Evolutionary conservation across 2,888 invertebrate genomes (phyloP).

Genomic region (Hyles lineata): DNA sequence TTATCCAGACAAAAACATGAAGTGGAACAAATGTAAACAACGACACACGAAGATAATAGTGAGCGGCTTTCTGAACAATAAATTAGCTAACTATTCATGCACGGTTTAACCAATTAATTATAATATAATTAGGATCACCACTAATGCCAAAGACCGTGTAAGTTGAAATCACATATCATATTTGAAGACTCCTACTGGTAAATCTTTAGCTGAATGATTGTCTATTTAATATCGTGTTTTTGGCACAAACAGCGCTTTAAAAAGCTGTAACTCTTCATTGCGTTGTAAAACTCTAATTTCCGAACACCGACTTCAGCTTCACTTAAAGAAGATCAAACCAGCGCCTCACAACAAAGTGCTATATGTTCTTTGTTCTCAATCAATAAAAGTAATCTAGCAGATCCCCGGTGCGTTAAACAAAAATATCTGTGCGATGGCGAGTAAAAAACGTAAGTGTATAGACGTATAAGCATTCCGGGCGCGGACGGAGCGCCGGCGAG

Average conservation of each 20-base stretch:
- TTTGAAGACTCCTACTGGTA: too few relatives aligned
- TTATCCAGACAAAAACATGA: too few relatives aligned
- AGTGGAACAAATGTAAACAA: too few relatives aligned
- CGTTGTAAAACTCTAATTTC: neutral
- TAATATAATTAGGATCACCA: too few relatives aligned
- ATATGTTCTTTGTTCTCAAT: constrained; percentile 20
- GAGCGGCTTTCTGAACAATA: too few relatives aligned
- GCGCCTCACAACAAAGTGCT: constrained; percentile 1
- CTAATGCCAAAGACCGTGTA: too few relatives aligned
- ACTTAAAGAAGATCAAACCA: constrained; percentile 23
- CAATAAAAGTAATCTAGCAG: constrained; percentile 11
- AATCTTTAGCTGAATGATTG: too few relatives aligned
- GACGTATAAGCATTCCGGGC: constrained; percentile 5
- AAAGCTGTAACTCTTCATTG: neutral
- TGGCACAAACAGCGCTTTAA: neutral
- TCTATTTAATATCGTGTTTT: too few relatives aligned
- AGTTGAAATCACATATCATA: too few relatives aligned
- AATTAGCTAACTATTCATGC: too few relatives aligned
- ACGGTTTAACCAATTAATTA: too few relatives aligned
- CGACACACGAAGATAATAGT: too few relatives aligned
- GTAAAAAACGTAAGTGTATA: neutral
- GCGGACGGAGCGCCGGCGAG: constrained; percentile 1
- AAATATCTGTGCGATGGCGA: constrained; percentile 18
- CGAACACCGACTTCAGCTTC: neutral
- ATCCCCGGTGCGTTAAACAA: constrained; percentile 18